phyloP scores from a whole-genome alignment of 2,113 vertebrate genomes.

The Megaptera novaeangliae region DNA sequence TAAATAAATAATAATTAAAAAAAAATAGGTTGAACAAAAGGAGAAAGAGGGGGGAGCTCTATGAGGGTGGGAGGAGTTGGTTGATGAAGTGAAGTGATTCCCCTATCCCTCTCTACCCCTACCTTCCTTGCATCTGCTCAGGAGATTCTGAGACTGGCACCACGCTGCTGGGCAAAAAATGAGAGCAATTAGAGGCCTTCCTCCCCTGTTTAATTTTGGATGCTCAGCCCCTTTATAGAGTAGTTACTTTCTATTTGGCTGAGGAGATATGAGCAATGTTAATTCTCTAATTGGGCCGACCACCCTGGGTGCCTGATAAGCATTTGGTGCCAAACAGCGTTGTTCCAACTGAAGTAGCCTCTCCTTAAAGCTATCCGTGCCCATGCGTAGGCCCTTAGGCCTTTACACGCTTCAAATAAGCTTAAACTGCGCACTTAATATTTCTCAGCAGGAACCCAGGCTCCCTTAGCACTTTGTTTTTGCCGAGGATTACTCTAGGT shows the following conservation, averaged over 20 bases:
- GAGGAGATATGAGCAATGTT: constrained; percentile 46
- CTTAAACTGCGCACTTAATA: background rate
- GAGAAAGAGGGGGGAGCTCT: background rate
- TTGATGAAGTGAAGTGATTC: constrained; percentile 22
- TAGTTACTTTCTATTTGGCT: constrained; percentile 41
- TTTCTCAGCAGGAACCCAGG: background rate
- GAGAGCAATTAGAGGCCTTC: constrained; percentile 39
- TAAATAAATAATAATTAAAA: too few relatives aligned
- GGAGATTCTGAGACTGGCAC: constrained; percentile 50
- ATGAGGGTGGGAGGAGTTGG: background rate
- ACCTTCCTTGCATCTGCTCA: constrained; percentile 62
- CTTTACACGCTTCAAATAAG: constrained; percentile 33
- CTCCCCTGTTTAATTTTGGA: constrained; percentile 30
- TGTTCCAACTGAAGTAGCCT: constrained; percentile 17
- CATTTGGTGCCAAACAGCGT: background rate
- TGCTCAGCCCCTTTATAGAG: background rate
- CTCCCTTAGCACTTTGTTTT: background rate
- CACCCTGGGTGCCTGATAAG: constrained; percentile 41
- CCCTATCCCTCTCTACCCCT: background rate
- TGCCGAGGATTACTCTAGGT: constrained; percentile 25
- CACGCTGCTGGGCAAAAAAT: constrained; percentile 43
- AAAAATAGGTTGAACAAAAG: background rate
- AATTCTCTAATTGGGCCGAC: constrained; percentile 60
- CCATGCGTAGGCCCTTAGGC: constrained; percentile 20
- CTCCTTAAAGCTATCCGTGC: background rate